phyloP scores from a whole-genome alignment of 2,888 invertebrate species.

The Clitarchus hookeri region DNA sequence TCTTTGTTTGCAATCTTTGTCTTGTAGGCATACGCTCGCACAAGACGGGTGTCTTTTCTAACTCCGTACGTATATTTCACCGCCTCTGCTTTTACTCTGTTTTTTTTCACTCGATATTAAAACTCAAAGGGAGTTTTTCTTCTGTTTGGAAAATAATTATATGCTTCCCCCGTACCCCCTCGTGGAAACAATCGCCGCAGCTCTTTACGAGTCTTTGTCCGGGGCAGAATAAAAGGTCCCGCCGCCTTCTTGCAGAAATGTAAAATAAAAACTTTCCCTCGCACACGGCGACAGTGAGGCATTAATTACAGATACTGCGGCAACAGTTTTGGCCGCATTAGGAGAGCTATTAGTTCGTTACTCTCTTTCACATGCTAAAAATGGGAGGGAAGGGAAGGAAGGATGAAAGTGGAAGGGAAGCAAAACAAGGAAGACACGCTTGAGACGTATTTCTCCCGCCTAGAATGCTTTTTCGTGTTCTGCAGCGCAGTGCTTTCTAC shows the following conservation, averaged over 20 bases:
- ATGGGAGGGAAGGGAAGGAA: neutral
- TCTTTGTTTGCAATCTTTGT: constrained; percentile 14
- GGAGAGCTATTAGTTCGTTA: neutral
- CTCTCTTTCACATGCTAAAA: neutral
- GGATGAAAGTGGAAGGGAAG: neutral
- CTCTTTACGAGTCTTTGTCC: neutral
- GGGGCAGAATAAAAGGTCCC: neutral
- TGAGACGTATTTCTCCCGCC: no score
- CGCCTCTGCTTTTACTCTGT: neutral
- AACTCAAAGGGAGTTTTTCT: neutral
- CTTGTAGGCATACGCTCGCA: neutral
- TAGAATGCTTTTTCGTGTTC: no score
- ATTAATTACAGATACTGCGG: constrained; percentile 6
- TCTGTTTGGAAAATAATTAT: constrained; percentile 9
- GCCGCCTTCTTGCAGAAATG: neutral
- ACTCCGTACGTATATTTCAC: constrained; percentile 5
- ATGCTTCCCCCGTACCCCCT: neutral
- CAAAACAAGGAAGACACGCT: no score
- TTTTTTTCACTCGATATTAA: neutral
- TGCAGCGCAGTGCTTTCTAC: no score
- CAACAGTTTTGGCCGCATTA: constrained; percentile 14
- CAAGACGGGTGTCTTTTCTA: neutral
- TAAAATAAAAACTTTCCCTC: neutral
- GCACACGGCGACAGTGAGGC: neutral
- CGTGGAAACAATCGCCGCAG: neutral